Conservation (phyloP, 2,113 vertebrate genomes). For the Gnathonemus echidnorhynchus region DNA sequence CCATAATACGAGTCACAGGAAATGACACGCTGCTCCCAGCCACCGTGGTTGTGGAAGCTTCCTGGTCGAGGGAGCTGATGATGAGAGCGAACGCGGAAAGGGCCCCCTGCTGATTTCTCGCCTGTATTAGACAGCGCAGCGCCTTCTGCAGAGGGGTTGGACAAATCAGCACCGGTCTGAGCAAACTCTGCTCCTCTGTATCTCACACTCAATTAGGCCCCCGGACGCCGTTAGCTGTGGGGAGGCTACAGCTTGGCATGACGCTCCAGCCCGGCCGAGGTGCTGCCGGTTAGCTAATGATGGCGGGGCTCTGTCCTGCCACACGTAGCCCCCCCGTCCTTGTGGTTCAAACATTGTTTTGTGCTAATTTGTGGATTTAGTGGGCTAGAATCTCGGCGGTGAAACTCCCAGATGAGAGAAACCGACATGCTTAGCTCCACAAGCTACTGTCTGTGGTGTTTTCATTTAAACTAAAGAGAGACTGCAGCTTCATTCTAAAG, state of each 20-base stretch:
- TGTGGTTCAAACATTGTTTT: background rate
- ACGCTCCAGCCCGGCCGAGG: background rate
- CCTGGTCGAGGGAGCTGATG: constrained; percentile 26
- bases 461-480: background rate
- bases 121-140: constrained; percentile 43
- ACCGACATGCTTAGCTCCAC: background rate
- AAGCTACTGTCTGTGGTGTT: background rate
- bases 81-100: constrained; percentile 36
- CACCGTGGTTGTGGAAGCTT: constrained; percentile 22
- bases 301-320: background rate
- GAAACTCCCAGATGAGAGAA: background rate
- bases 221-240: constrained; percentile 24
- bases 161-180: constrained; percentile 41
- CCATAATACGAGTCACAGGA: background rate
- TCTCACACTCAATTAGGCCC: constrained; percentile 44
- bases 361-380: constrained; percentile 8
- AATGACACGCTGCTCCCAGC: background rate
- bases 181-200: constrained; percentile 38
- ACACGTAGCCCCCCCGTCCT: background rate
- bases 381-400: background rate
- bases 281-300: background rate
- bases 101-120: constrained; percentile 45
- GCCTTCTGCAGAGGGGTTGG: constrained; percentile 36
- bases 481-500: background rate
- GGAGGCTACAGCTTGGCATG: background rate